These are phyloP conservation scores for Rhyacophila evoluta DNA, from an alignment of 2,888 invertebrate genomes.

Conservation along the genomic window DNA sequence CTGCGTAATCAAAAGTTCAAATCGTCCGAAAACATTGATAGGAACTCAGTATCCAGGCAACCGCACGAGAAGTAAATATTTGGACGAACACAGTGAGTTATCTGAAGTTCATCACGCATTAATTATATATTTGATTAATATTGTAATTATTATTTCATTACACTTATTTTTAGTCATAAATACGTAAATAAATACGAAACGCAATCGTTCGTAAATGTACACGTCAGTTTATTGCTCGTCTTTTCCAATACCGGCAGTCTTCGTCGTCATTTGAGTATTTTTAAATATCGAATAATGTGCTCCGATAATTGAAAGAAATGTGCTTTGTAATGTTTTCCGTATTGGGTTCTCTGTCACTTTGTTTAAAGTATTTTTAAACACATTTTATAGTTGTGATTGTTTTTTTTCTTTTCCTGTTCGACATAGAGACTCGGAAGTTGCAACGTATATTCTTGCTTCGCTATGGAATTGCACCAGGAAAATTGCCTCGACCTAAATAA, in stretches of 20 bases:
- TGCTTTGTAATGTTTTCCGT: background rate
- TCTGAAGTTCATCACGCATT: background rate
- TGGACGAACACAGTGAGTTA: slow-evolving; percentile 3
- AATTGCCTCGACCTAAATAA: slow-evolving; percentile 9
- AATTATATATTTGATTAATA: background rate
- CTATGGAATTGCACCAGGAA: slow-evolving; percentile 31
- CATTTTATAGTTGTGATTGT: background rate
- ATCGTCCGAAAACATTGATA: background rate
- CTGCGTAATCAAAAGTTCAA: background rate
- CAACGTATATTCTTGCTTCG: background rate
- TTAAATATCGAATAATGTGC: slow-evolving; percentile 10
- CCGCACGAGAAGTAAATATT: slow-evolving; percentile 21
- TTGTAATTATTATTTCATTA: background rate
- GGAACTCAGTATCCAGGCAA: background rate
- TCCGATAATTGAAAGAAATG: background rate
- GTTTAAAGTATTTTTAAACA: background rate
- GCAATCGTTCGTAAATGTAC: background rate
- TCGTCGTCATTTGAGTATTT: background rate
- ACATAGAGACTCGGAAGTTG: background rate
- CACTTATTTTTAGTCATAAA: background rate
- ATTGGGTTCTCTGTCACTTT: background rate
- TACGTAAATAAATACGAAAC: background rate
- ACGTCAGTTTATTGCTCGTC: slow-evolving; percentile 36
- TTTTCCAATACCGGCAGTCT: slow-evolving; percentile 9
- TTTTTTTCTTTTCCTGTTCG: background rate